Evolutionary conservation across 2,113 vertebrate genomes (phyloP), one percentile per base, ranked within the genome.

Genomic region (Epinephelus lanceolatus): DNA sequence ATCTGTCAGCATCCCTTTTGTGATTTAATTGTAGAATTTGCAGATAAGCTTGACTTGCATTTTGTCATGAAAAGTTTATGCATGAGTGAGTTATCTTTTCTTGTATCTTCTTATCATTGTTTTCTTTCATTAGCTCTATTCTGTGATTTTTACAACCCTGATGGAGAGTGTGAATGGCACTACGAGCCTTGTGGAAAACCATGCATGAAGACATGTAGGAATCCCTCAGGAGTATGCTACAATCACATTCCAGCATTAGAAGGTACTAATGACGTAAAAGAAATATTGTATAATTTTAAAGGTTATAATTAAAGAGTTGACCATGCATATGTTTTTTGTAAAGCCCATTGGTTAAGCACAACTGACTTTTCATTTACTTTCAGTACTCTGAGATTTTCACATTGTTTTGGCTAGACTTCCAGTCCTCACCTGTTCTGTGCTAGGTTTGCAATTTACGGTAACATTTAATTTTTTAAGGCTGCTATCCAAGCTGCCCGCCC

Each of bases 91-190:
- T 21, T 3, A 71, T 45, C 21, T 52, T 25, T 45, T 69, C 13
- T 62, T n/a, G 23, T 11, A 69, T 59, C 5, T 19, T 77, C 3
- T 30, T 27, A 57, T 56, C 27, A 14, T 40, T 11, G 4, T 61
- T 42, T 49, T 67, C 0, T 74, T 77, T 76, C 18, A 61, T 91
- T 52, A 99, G 98, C 98, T 47, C 76, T 99, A 0, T 98, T 98
- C 93, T 99, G 97, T 14, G 97, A 98, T 87, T 98, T 94, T 91
- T 98, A 98, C 94, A 98, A 98, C 72, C 87, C 94, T 3, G 57
- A 95, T 52, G 97, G 95, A 30, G 91, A 94, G 76, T 99, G 97
- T 73, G 96, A 97, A 76, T 99, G 98, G 97, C 97, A 98, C 77
- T 99, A 98, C 81, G 92, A 95, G 51, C 93, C 97, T 0, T 98